Evolutionary conservation across 64 coral and sea anemone species (phyloP), one percentile per base, ranked within the genome.

Genomic region (Montipora foliosa): DNA sequence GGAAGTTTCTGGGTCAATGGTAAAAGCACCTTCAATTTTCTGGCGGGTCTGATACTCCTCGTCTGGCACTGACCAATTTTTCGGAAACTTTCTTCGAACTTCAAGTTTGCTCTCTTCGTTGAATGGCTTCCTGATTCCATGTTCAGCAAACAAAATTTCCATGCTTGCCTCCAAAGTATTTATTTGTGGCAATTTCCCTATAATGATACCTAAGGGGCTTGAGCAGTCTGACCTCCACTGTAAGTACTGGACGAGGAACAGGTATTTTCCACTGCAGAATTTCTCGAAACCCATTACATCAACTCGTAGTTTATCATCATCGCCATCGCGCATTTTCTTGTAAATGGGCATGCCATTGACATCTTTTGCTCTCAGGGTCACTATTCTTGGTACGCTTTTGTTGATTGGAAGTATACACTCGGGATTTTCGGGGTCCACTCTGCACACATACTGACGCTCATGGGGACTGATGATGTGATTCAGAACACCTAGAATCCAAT

Each of bases 371-470:
- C 87, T 93, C 64, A 98, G 78, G 24, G 87, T 91, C 17, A 95
- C 87, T 20, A 98, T 49, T 76, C 75, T 93, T 11, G 90, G 79
- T 13, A 93, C 87, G 1, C 87, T 87, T 44, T 93, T 98, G 91
- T 98, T 95, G 25, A 95, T 98, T 5, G 96, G 96, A 13, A 78
- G 25, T 94, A 98, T 98, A 14, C 95, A 13, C 24, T 49, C 21
- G 67, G 76, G 91, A 70, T 95, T 95, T 22, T 86, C 87, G 13
- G 20, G 6, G 46, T 93, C 86, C 16, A 76, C 80, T 67, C 68
- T 82, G 46, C 96, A 98, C 52, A 98, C 96, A 89, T 82, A 98
- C 59, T 95, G 96, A 5, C 96, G 88, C 29, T 98, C 96, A 24
- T 72, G 90, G 15, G 91, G 96, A 75, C 71, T 83, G 17, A 98